Percentiles rank a stretch among this genome's conserved stretches.
phyloP scores from a whole-genome alignment of 2,888 invertebrate species.

The Shargacucullia verbasci region DNA sequence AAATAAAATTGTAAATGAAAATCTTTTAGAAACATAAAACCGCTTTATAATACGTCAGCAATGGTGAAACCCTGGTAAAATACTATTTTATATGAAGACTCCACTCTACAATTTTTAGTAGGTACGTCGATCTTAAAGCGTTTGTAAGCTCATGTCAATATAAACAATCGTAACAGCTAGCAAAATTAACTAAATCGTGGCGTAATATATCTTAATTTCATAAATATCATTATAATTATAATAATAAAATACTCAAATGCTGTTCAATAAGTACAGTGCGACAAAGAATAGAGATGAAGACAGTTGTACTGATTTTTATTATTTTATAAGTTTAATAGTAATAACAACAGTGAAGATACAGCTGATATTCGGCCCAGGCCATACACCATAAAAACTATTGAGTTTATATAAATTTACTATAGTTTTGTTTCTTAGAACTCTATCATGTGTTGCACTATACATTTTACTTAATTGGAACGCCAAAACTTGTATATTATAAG shows the following conservation, averaged over 20 bases:
- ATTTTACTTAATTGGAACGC: constrained; percentile 26
- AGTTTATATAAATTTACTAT: constrained; percentile 1
- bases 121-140: constrained; percentile 71
- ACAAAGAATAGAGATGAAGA: constrained; percentile 47
- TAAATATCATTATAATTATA: constrained; percentile 42
- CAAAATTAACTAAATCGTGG: constrained; percentile 67
- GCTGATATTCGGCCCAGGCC: constrained; percentile 19
- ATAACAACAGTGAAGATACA: constrained; percentile 28
- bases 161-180: constrained; percentile 70
- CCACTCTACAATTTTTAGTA: constrained; percentile 44
- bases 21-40: constrained; percentile 31
- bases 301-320: constrained; percentile 2
- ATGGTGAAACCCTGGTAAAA: constrained; percentile 41
- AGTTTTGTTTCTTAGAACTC: constrained; percentile 17
- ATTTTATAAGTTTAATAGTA: constrained; percentile 10
- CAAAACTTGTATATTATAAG: constrained; percentile 53
- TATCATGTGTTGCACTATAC: constrained; percentile 56
- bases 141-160: constrained; percentile 79
- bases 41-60: constrained; percentile 29
- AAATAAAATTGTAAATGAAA: constrained; percentile 11
- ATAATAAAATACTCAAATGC: constrained; percentile 62
- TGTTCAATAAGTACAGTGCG: constrained; percentile 59
- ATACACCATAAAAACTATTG: constrained; percentile 10
- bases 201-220: constrained; percentile 51
- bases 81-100: constrained; percentile 38